Percentiles rank a stretch among this genome's conserved stretches.
phyloP scores from a whole-genome alignment of 2,888 invertebrate species.

The Clitarchus hookeri region DNA sequence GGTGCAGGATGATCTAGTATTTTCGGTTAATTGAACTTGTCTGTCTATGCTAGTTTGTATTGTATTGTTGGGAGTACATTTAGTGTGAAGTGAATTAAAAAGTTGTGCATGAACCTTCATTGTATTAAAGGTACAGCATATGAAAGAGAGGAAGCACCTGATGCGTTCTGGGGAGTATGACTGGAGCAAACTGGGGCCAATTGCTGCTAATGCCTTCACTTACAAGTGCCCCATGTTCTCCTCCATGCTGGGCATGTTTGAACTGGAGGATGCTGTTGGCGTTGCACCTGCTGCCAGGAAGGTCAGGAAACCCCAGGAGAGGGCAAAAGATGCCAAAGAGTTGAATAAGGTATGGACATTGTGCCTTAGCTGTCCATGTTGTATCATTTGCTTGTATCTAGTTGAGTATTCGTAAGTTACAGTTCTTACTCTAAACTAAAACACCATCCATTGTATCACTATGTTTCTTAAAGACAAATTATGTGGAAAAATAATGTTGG shows the following conservation, averaged over 20 bases:
- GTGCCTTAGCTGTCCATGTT: background rate
- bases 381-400: too few relatives aligned
- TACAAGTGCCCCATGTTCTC: conserved; percentile 2
- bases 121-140: background rate
- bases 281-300: background rate
- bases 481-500: too few relatives aligned
- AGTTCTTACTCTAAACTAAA: too few relatives aligned
- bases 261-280: background rate
- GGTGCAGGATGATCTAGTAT: too few relatives aligned
- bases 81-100: background rate
- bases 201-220: background rate
- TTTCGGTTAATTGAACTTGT: too few relatives aligned
- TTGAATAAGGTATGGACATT: background rate
- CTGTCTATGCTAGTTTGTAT: too few relatives aligned
- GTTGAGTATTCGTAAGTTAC: too few relatives aligned
- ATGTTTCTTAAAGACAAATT: too few relatives aligned
- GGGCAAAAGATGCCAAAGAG: background rate
- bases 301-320: background rate
- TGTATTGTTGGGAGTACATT: too few relatives aligned
- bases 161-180: background rate
- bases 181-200: background rate
- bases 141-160: background rate
- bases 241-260: background rate
- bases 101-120: background rate
- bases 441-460: too few relatives aligned